These are phyloP conservation scores for human (Homo sapiens) DNA, from an alignment of 2,113 vertebrate genomes.

Conservation along the genomic window GRCh38 chr11:44921001-44921500, in stretches of 20 bases:
- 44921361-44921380: background rate
- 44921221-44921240: background rate
- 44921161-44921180: background rate
- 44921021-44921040: background rate
- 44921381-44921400: rapidly evolving
- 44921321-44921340: background rate
- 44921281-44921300: background rate
- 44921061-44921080: background rate
- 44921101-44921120: background rate
- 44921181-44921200: background rate
- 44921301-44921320: background rate
- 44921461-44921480: background rate
- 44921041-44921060: background rate
- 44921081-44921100: rapidly evolving
- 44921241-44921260: rapidly evolving
- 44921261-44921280: background rate
- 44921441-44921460: background rate
- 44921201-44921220: background rate
- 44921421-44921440: background rate
- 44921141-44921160: background rate
- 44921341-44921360: rapidly evolving
- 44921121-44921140: background rate
- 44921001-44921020: background rate
- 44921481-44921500: background rate
- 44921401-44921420: background rate